Base-by-base conservation (phyloP, 2,113 vertebrate genomes). In the Myotis yumanensis region DNA sequence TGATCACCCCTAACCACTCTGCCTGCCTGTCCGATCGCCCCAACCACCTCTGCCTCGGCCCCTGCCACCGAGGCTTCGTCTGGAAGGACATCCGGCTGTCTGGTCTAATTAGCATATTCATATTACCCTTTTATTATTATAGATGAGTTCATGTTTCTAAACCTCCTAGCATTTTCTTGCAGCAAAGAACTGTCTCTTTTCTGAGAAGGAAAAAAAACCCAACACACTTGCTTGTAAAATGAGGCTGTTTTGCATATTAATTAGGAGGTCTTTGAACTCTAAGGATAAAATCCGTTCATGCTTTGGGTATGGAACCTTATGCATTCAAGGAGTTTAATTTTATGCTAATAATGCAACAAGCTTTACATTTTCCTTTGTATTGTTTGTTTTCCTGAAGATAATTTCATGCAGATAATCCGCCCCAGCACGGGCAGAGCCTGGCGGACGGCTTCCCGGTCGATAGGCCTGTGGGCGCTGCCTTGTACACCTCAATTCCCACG, bases 281-380 rank as follows among this genome's bases (percentile, higher is more conserved):
- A 94, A 97, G 96, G 97, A 96, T 96, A 46, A 97, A 96, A 97
- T 95, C 25, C 0, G 16, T 86, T 97, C 95, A 83, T 96, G 87
- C 93, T 97, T 97, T 95, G 81, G 92, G 71, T 97, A 73, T 90
- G 94, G 81, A 96, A 96, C 89, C 93, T 98, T 97, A 96, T 97
- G 77, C 51, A 96, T 97, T 97, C 95, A 93, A 79, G 86, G 95
- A 95, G 79, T 97, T 98, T 97, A 97, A 97, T 98, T 97, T 98
- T 98, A 97, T 98, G 96, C 75, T 97, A 97, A 97, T 98, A 97
- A 96, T 81, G 18, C 30, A 81, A 92, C 86, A 97, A 90, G 86
- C 72, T 54, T 97, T 97, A 91, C 86, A 92, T 94, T 97, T 98
- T 25, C 89, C 89, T 91, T 97, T 97, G 96, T 96, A 72, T 97